Base-by-base conservation (phyloP, 2,113 vertebrate species). In the Misgurnus mizolepis region DNA sequence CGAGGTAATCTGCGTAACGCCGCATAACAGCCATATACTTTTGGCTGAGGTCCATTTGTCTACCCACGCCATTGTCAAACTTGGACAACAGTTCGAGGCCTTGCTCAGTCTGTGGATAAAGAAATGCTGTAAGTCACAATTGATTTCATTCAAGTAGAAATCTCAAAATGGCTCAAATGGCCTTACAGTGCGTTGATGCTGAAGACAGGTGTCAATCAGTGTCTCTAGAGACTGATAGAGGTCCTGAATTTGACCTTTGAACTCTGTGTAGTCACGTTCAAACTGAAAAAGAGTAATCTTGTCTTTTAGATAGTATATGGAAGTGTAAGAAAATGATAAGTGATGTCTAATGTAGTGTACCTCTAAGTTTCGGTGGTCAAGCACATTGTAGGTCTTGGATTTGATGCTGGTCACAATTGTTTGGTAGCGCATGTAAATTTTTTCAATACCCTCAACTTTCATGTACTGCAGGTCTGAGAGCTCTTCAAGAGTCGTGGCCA, bases 181-280 rank as follows among this genome's bases (percentile, higher is more conserved):
- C 93, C 95, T 94, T 87, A 95, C 95, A 61, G 92, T 87, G 82
- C 91, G 11, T 0, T 87, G 72, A 83, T 88, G 91, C 56, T 87
- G 86, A 88, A 95, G 93, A 87, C 91, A 95, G 53, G 88, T 91
- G 86, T 95, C 93, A 87, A 96, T 87, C 83, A 92, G 89, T 80
- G 88, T 78, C 88, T 91, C 90, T 62, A 96, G 74, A 45, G 92
- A 93, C 76, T 90, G 90, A 1, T 93, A 92, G 74, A 96, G 62
- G 65, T 64, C 74, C 84, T 92, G 89, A 61, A 93, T 88, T 87
- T 95, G 93, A 60, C 85, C 81, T 89, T 89, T 93, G 88, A 96
- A 95, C 65, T 95, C 94, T 74, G 87, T 58, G 39, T 94, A 95
- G 86, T 95, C 94, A 79, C 90, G 91, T 84, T 96, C 94, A 92